A percentile compares a stretch with the other conserved stretches of the same genome.
Conservation (phyloP, 2,113 vertebrate genomes). For the Merops nubicus region DNA sequence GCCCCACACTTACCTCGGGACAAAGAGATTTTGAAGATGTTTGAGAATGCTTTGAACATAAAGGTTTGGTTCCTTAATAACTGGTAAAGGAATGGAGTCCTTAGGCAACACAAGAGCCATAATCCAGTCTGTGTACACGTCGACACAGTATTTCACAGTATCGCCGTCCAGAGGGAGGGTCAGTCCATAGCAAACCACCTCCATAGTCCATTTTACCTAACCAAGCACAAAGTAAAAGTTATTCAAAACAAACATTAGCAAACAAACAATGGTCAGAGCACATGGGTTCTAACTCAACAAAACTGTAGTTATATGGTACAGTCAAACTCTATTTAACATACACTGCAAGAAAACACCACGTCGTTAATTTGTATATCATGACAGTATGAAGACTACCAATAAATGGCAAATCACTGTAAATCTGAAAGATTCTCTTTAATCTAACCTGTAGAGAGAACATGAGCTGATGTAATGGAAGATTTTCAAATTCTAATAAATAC, state of each 20-base stretch:
- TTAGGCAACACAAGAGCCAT: slow-evolving; percentile 92
- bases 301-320: rapidly evolving
- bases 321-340: not conserved
- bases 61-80: slow-evolving; percentile 92
- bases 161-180: slow-evolving; percentile 93
- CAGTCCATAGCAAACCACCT: slow-evolving; percentile 94
- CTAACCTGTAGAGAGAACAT: not conserved
- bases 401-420: not conserved
- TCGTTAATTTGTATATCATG: not conserved
- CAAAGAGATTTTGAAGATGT: slow-evolving; percentile 95
- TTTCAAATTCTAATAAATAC: not conserved
- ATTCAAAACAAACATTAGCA: not conserved
- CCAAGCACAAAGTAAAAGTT: slow-evolving; percentile 10
- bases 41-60: slow-evolving; percentile 94
- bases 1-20: slow-evolving; percentile 85
- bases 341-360: not conserved
- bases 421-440: not conserved
- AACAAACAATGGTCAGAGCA: not conserved
- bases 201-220: slow-evolving; percentile 98
- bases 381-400: not conserved
- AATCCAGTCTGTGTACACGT: slow-evolving; percentile 97
- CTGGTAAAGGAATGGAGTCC: slow-evolving; percentile 90
- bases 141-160: slow-evolving; percentile 94
- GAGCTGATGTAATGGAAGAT: not conserved
- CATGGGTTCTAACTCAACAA: not conserved